A percentile compares a stretch with the other conserved stretches of the same genome.
phyloP scores from a whole-genome alignment of 1,140 invertebrate species.

The Orchesella cincta region DNA sequence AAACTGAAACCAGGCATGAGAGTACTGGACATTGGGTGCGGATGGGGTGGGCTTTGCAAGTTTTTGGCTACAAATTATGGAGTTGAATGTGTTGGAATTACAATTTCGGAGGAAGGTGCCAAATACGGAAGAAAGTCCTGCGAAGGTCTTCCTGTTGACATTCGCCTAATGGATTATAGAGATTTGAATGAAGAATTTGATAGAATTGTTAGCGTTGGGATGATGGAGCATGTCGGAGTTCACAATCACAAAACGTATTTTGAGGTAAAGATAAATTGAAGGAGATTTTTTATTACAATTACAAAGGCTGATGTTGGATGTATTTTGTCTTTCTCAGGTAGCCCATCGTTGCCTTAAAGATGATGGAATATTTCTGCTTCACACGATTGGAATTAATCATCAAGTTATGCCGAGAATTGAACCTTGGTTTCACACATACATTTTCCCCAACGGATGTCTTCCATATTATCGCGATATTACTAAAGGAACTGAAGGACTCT shows the following conservation, averaged over 20 bases:
- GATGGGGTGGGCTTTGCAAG: slow-evolving; percentile 19
- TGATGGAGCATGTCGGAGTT: slow-evolving; percentile 24
- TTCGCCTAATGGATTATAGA: slow-evolving; percentile 6
- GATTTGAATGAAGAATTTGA: slow-evolving; percentile 26
- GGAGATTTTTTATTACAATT: neutral
- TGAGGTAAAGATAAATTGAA: slow-evolving; percentile 6
- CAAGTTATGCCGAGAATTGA: slow-evolving; percentile 19
- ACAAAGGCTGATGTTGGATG: neutral
- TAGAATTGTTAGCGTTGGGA: slow-evolving; percentile 20
- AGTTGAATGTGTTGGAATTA: slow-evolving; percentile 17
- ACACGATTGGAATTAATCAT: slow-evolving; percentile 42
- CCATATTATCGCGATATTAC: slow-evolving; percentile 6
- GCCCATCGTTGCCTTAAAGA: slow-evolving; percentile 37
- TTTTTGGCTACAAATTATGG: slow-evolving; percentile 11
- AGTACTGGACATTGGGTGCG: slow-evolving; percentile 19
- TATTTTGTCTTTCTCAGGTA: slow-evolving; percentile 24
- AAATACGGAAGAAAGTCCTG: neutral
- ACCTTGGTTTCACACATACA: slow-evolving; percentile 21
- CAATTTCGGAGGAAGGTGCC: slow-evolving; percentile 22
- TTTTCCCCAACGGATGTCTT: slow-evolving; percentile 18
- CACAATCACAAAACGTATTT: slow-evolving; percentile 6
- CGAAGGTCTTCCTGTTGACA: slow-evolving; percentile 13
- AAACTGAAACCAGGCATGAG: slow-evolving; percentile 20
- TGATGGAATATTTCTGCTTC: slow-evolving; percentile 46
- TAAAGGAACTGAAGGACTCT: slow-evolving; percentile 7